These are phyloP conservation scores for Aspidapion aeneum DNA, from an alignment of 2,888 invertebrate species.

Conservation along the genomic window DNA sequence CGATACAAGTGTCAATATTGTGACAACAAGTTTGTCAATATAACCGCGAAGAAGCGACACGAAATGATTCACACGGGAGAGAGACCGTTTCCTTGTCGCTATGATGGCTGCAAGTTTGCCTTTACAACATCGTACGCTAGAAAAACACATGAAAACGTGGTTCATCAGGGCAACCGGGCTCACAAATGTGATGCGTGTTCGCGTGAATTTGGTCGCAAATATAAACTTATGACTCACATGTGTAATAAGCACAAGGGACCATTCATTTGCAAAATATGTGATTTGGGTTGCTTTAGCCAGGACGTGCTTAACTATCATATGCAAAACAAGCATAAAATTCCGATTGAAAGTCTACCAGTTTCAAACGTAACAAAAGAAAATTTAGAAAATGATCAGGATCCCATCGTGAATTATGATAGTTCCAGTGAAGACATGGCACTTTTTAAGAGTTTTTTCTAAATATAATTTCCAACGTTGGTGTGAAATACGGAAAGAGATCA, in stretches of 20 bases:
- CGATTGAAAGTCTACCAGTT: no score
- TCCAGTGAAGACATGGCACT: no score
- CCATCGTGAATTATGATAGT: no score
- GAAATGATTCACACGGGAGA: background rate
- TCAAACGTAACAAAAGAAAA: no score
- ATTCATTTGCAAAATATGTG: background rate
- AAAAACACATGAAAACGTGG: background rate
- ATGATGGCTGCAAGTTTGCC: background rate
- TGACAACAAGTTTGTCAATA: background rate
- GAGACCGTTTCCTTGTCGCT: background rate
- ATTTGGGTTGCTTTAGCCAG: background rate
- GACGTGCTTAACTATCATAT: background rate
- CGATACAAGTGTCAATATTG: background rate
- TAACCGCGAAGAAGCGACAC: background rate
- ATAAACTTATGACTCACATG: background rate
- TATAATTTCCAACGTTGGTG: no score
- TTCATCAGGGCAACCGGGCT: background rate
- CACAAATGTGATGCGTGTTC: background rate
- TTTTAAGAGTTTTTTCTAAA: no score
- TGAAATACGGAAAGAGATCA: no score
- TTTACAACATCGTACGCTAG: background rate
- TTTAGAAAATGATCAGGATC: no score
- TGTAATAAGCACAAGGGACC: background rate
- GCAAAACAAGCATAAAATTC: background rate
- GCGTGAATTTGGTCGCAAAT: background rate